Evolutionary conservation across 2,888 invertebrate genomes (phyloP), one percentile per base, ranked within the genome.

Genomic region (Glyphotaelius pellucidus): DNA sequence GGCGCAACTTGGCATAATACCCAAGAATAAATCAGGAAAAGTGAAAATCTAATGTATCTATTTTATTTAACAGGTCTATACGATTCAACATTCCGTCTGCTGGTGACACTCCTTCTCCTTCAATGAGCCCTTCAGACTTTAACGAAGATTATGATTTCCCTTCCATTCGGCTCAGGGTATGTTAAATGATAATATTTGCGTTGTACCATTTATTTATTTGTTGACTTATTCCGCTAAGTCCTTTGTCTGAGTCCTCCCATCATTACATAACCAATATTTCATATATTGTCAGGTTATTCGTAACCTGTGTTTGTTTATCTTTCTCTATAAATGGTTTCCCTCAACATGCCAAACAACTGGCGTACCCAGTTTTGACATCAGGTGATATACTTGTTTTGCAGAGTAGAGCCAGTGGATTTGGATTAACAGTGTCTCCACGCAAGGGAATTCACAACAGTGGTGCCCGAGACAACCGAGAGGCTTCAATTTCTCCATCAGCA

Each of bases 11-110:
- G 1, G 42, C 42, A 42, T 42, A 42, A 42, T 42, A 42, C 12
- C 5, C 12, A 12, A 42, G 12, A 42, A 42, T 12, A 42, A 42
- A 42, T 42, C 42, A 12, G 38, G 42, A 42, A 42, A 42, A 42
- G 42, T 42, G 11, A 42, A 42, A 1, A 42, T 11, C 42, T 42
- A 38, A 38, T 11, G 14, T 83, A 9, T 83, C 19, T 35, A 38
- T 86, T 42, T 47, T 42, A 47, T 87, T 87, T 67, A 35, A 83
- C 87, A 93, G 93, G 88, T 93, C 93, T 5, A 93, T 93, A 32
- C 88, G 93, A 42, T 93, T 93, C 42, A 93, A 93, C n/a, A 93
- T 93, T 31, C 93, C 93, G 15, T 93, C 93, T 5, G 67, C 89
- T 25, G 91, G 92, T n/a, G 90, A 93, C 80, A 87, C 92, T 25